A percentile compares a stretch with the other conserved stretches of the same genome.
Evolutionary conservation across 2,888 invertebrate genomes (phyloP).

Genomic region (Sarcophaga carnaria): DNA sequence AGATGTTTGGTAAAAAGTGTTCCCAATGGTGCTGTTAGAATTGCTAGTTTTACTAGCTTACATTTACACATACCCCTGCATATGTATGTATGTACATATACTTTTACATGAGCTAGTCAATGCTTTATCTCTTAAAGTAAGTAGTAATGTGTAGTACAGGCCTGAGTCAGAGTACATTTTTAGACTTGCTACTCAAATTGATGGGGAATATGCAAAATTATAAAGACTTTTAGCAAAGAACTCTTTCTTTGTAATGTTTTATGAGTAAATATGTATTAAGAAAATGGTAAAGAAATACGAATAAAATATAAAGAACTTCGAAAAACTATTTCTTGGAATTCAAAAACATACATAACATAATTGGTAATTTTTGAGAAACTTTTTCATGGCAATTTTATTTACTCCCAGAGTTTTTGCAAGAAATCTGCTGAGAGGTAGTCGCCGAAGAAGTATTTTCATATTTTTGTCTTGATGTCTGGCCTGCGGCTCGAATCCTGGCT

Average conservation of each 20-base stretch:
- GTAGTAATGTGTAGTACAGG: neutral
- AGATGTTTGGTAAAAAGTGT: constrained; percentile 45
- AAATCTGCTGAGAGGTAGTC: no score
- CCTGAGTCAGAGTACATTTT: neutral
- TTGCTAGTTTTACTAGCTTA: constrained; percentile 35
- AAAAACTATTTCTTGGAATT: no score
- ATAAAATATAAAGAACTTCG: no score
- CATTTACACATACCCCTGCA: constrained; percentile 18
- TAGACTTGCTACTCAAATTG: constrained; percentile 20
- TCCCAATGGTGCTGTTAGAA: constrained; percentile 62
- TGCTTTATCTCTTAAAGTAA: neutral
- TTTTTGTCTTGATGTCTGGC: no score
- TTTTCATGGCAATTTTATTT: no score
- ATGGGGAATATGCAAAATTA: neutral
- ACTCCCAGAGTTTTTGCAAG: no score
- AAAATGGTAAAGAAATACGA: no score
- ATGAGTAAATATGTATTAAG: no score
- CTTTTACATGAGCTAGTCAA: neutral
- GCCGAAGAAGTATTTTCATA: no score
- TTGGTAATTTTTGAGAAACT: no score
- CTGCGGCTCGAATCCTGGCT: no score
- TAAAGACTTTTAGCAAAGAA: neutral
- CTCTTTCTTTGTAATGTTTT: neutral
- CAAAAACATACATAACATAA: no score
- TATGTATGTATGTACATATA: neutral